Percentiles rank a stretch among this genome's conserved stretches.
Evolutionary conservation across 2,113 vertebrate genomes (phyloP).

Genomic region (Turnix velox): DNA sequence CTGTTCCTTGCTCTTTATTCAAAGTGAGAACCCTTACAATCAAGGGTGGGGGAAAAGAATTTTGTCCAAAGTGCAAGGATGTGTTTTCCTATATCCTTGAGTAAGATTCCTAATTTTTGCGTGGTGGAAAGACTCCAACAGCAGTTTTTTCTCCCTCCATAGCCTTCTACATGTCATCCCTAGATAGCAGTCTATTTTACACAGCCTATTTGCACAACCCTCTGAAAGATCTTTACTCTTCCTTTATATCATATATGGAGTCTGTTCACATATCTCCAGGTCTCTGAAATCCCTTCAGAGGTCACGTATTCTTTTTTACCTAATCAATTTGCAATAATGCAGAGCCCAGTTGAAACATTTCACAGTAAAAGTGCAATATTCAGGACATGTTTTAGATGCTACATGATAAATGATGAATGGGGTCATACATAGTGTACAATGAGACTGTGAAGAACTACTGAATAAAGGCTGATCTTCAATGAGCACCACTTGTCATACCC

Average conservation of each 20-base stretch:
- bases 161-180: not conserved
- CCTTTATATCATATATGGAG: not conserved
- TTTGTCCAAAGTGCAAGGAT: not conserved
- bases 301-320: not conserved
- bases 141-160: not conserved
- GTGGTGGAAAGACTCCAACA: not conserved
- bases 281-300: not conserved
- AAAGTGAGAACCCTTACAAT: not conserved
- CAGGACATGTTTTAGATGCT: not conserved
- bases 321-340: not conserved
- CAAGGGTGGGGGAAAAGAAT: not conserved
- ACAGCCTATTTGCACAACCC: not conserved
- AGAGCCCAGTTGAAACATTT: not conserved
- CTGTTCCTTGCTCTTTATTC: not conserved
- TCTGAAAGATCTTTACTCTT: not conserved
- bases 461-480: not conserved
- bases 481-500: not conserved
- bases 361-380: not conserved
- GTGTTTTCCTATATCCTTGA: not conserved
- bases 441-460: not conserved
- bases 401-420: slow-evolving; percentile 16
- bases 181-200: not conserved
- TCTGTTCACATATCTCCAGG: not conserved
- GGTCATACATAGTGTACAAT: not conserved
- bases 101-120: not conserved